Evolutionary conservation across 2,888 invertebrate species (phyloP).

Genomic region (Abrostola tripartita): DNA sequence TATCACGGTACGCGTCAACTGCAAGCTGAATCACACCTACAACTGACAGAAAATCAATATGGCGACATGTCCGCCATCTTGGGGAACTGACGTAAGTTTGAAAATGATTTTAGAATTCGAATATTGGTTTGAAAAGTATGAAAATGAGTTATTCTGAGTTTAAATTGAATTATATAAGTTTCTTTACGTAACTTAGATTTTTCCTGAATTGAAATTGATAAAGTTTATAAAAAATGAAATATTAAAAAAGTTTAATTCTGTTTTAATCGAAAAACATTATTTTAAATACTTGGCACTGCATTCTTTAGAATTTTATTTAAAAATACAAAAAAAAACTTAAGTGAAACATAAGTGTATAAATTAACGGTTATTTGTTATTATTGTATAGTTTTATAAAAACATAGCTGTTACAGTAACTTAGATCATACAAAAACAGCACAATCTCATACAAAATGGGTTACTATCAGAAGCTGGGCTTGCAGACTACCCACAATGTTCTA

Average conservation of each 20-base stretch:
- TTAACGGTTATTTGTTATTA: not conserved
- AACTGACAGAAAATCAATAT: constrained; percentile 17
- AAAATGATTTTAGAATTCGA: constrained; percentile 31
- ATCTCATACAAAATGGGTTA: not conserved
- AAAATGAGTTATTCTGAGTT: not conserved
- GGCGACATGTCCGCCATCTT: constrained; percentile 13
- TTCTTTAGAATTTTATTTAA: not conserved
- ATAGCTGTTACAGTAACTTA: not conserved
- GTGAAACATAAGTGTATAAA: not conserved
- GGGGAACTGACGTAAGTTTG: constrained; percentile 33
- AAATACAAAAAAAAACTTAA: not conserved
- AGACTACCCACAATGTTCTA: not conserved
- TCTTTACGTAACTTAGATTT: not conserved
- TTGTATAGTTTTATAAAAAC: not conserved
- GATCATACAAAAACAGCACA: not conserved
- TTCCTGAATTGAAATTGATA: not conserved
- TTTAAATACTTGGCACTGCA: no score
- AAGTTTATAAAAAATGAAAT: not conserved
- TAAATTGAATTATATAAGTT: not conserved
- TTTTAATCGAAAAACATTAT: not conserved
- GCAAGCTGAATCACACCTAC: constrained; percentile 75
- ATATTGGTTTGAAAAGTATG: not conserved
- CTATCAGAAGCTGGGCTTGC: not conserved
- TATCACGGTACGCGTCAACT: constrained; percentile 88
- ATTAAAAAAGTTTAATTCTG: not conserved